Evolutionary conservation across 2,888 invertebrate species (phyloP).

Genomic region (Lumbricus terrestris): DNA sequence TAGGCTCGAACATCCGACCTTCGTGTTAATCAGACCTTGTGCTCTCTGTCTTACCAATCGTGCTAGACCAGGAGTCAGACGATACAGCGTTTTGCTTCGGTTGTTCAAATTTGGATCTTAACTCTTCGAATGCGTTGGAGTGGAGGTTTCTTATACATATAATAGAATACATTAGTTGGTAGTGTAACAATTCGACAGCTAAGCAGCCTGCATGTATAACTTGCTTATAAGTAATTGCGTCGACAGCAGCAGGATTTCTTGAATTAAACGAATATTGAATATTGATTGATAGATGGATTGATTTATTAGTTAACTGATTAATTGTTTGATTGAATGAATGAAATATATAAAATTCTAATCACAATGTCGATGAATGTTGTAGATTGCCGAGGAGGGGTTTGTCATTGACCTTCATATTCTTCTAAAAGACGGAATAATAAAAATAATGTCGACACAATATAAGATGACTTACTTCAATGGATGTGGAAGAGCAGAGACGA

Average conservation of each 20-base stretch:
- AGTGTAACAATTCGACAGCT: neutral
- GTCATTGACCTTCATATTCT: neutral
- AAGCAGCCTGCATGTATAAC: neutral
- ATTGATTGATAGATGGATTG: too few relatives aligned
- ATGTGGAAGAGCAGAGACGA: neutral
- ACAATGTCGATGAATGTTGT: neutral
- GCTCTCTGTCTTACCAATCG: too few relatives aligned
- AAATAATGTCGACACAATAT: neutral
- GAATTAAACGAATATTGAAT: too few relatives aligned
- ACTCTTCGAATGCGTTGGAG: neutral
- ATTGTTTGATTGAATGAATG: too few relatives aligned
- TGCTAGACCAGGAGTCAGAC: too few relatives aligned
- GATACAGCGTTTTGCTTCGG: neutral
- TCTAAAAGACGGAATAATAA: too few relatives aligned
- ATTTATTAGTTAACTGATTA: too few relatives aligned
- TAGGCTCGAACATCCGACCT: too few relatives aligned
- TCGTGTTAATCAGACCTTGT: too few relatives aligned
- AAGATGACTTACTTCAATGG: neutral
- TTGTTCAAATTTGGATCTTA: neutral
- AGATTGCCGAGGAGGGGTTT: neutral
- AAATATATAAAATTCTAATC: too few relatives aligned
- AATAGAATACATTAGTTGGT: neutral
- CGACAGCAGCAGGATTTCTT: too few relatives aligned
- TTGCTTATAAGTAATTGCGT: too few relatives aligned
- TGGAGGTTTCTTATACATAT: neutral